Conservation (phyloP, 2,888 invertebrate genomes). For the Chrysopilus asiliformis region DNA sequence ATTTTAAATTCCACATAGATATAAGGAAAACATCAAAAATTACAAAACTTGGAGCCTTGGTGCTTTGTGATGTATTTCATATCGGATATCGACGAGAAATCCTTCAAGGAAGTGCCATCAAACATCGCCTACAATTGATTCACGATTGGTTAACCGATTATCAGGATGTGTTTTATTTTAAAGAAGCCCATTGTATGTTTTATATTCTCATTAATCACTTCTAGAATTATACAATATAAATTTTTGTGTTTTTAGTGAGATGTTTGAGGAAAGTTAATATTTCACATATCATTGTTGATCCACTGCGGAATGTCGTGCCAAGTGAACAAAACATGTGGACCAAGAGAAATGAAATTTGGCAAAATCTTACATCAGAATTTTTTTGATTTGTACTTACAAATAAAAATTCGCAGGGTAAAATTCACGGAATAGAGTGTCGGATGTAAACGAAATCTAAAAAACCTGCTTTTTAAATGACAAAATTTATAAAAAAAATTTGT, state of each 20-base stretch:
- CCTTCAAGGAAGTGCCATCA: slow-evolving; percentile 11
- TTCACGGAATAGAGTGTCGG: background rate
- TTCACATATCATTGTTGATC: slow-evolving; percentile 9
- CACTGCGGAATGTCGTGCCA: slow-evolving; percentile 5
- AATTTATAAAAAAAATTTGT: no score
- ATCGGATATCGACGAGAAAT: slow-evolving; percentile 10
- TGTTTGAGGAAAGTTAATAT: no score
- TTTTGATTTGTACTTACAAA: no score
- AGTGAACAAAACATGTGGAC: background rate
- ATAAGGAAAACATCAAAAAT: slow-evolving; percentile 9
- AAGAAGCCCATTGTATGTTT: slow-evolving; percentile 11
- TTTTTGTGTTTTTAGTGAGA: background rate
- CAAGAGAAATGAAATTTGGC: slow-evolving; percentile 8
- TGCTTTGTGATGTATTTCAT: slow-evolving; percentile 10
- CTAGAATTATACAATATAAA: no score
- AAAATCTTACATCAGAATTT: no score
- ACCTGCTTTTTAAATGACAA: no score
- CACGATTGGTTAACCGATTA: slow-evolving; percentile 13
- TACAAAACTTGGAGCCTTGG: slow-evolving; percentile 6
- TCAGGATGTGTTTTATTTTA: slow-evolving; percentile 10
- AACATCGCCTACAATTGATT: slow-evolving; percentile 11
- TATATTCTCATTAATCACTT: background rate
- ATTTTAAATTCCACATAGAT: slow-evolving; percentile 9
- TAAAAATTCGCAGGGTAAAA: background rate
- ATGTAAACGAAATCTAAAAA: no score